Conservation (phyloP, 2,113 vertebrate species). For the Talpa occidentalis region DNA sequence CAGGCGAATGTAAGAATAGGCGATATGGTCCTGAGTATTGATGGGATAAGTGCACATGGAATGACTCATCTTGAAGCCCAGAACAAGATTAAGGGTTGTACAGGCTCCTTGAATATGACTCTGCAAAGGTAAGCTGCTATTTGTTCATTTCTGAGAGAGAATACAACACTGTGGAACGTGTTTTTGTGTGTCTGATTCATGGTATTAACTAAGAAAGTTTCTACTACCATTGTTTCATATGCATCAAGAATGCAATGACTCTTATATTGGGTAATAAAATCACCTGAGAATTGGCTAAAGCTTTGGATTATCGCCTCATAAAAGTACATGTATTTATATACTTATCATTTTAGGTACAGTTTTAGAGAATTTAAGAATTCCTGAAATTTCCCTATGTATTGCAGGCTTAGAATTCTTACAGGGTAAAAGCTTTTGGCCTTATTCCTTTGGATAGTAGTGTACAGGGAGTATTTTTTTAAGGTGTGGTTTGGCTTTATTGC, state of each 20-base stretch:
- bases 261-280: neutral
- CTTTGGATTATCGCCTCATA: neutral
- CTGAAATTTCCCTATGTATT: neutral
- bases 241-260: neutral
- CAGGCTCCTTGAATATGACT: conserved; percentile 93
- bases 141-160: neutral
- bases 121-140: conserved; percentile 93
- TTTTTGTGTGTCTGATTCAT: neutral
- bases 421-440: conserved; percentile 5
- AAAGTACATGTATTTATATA: neutral
- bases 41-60: conserved; percentile 93
- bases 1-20: conserved; percentile 92
- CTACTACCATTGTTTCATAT: neutral
- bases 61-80: conserved; percentile 99
- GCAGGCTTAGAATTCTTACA: neutral
- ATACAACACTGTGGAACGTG: neutral
- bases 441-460: conserved; percentile 11
- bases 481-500: neutral
- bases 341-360: neutral
- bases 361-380: conserved; percentile 36
- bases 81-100: conserved; percentile 97
- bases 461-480: neutral
- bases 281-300: neutral
- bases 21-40: conserved; percentile 95
- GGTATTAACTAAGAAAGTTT: neutral